Conservation (phyloP, 2,797 vertebrate species). For the Sebastes hubbsi region DNA sequence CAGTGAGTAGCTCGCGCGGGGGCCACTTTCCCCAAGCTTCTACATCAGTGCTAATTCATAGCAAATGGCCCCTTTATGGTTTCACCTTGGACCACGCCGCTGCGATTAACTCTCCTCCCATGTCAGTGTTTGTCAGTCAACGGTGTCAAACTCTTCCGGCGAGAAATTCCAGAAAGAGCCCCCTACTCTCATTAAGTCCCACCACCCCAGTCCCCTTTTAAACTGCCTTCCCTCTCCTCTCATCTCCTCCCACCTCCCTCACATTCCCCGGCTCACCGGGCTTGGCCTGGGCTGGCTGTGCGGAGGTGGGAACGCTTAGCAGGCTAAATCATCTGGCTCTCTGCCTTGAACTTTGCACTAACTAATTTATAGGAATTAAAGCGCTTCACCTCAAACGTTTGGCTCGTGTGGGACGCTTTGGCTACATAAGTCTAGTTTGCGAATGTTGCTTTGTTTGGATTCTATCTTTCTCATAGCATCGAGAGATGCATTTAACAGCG, state of each 20-base stretch:
- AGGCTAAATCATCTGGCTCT: slow-evolving; percentile 77
- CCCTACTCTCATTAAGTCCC: slow-evolving; percentile 45
- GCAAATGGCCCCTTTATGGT: slow-evolving; percentile 63
- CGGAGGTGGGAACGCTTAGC: slow-evolving; percentile 73
- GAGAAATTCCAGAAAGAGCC: slow-evolving; percentile 27
- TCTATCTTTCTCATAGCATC: slow-evolving; percentile 27
- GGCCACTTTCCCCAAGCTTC: slow-evolving; percentile 50
- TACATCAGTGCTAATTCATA: slow-evolving; percentile 62
- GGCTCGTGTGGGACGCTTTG: slow-evolving; percentile 48
- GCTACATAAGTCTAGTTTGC: slow-evolving; percentile 47
- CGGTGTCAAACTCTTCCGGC: slow-evolving; percentile 40
- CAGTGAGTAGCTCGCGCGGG: slow-evolving; percentile 33
- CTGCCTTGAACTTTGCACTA: slow-evolving; percentile 78
- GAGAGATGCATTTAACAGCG: slow-evolving; percentile 25
- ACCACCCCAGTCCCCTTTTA: slow-evolving; percentile 4
- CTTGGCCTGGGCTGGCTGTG: slow-evolving; percentile 62
- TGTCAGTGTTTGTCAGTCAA: slow-evolving; percentile 57
- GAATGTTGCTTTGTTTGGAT: slow-evolving; percentile 36
- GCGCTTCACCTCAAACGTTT: slow-evolving; percentile 67
- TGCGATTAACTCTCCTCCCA: slow-evolving; percentile 45
- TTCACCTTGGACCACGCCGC: slow-evolving; percentile 51
- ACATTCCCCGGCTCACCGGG: slow-evolving; percentile 39
- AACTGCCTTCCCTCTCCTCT: slow-evolving; percentile 26
- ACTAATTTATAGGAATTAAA: slow-evolving; percentile 83
- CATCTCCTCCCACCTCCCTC: slow-evolving; percentile 36